These are phyloP conservation scores for Metalampra italica DNA, from an alignment of 2,888 invertebrate species.

Conservation along the genomic window DNA sequence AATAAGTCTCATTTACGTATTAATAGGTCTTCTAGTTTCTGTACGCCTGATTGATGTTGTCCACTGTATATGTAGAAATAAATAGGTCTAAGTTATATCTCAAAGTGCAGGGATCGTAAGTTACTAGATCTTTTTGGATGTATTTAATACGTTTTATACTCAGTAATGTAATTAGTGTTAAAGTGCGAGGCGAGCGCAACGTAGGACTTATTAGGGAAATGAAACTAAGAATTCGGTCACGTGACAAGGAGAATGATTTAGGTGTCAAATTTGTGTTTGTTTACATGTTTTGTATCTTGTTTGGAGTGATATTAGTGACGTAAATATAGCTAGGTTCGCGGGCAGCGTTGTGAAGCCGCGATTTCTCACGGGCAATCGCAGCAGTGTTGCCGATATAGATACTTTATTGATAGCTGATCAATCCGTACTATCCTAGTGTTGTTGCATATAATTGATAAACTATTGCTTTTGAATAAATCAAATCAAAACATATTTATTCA, in stretches of 20 bases:
- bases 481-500: no score
- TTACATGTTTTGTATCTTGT: background rate
- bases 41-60: background rate
- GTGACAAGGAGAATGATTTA: background rate
- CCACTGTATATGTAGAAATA: background rate
- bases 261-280: background rate
- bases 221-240: background rate
- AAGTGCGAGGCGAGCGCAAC: slow-evolving; percentile 45
- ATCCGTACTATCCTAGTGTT: no score
- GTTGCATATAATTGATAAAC: no score
- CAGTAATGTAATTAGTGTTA: slow-evolving; percentile 61
- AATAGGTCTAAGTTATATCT: slow-evolving; percentile 37
- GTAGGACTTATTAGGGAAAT: slow-evolving; percentile 38
- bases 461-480: no score
- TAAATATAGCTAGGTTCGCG: background rate
- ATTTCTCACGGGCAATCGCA: no score
- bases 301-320: background rate
- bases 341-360: no score
- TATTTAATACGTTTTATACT: slow-evolving; percentile 76
- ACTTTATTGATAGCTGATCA: no score
- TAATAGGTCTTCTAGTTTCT: background rate
- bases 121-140: slow-evolving; percentile 64
- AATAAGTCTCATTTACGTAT: no score
- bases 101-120: slow-evolving; percentile 43
- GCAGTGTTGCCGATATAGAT: no score